Evolutionary conservation across 2,113 vertebrate species (phyloP).

Genomic region (Pseudorhombus dupliciocellatus): DNA sequence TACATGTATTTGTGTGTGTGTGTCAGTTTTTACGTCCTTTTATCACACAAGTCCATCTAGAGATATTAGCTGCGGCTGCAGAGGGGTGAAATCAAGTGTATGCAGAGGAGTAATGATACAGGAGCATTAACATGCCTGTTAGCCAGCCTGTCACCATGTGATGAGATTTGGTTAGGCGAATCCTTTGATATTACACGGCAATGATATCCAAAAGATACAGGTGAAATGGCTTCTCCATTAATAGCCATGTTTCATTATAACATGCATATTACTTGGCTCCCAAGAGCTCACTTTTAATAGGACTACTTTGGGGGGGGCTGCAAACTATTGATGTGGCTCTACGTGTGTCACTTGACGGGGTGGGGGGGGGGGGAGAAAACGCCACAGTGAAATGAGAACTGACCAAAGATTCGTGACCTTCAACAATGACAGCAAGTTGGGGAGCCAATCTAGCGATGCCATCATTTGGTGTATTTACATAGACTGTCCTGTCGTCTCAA

Average conservation of each 20-base stretch:
- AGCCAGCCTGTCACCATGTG: conserved; percentile 79
- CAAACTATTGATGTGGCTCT: conserved; percentile 76
- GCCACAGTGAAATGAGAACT: conserved; percentile 72
- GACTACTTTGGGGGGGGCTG: conserved; percentile 71
- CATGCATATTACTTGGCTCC: conserved; percentile 87
- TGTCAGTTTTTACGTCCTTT: conserved; percentile 51
- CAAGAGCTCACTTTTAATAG: conserved; percentile 85
- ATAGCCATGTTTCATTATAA: conserved; percentile 88
- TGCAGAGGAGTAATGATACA: conserved; percentile 71
- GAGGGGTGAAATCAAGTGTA: conserved; percentile 59
- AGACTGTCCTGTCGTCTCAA: conserved; percentile 56
- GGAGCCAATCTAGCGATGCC: conserved; percentile 61
- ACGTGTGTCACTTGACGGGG: conserved; percentile 66
- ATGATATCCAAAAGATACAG: conserved; percentile 85
- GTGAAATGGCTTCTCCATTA: conserved; percentile 85
- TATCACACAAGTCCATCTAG: conserved; percentile 64
- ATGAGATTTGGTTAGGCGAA: conserved; percentile 81
- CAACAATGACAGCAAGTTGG: conserved; percentile 76
- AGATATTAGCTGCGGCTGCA: conserved; percentile 50
- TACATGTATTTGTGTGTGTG: conserved; percentile 46
- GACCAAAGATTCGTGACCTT: conserved; percentile 83
- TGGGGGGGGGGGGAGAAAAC: conserved; percentile 35
- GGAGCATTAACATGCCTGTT: conserved; percentile 76
- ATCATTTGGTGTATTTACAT: conserved; percentile 82
- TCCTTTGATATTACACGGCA: conserved; percentile 83